phyloP scores from a whole-genome alignment of 1,140 invertebrate genomes.

The Eupeodes corollae region DNA sequence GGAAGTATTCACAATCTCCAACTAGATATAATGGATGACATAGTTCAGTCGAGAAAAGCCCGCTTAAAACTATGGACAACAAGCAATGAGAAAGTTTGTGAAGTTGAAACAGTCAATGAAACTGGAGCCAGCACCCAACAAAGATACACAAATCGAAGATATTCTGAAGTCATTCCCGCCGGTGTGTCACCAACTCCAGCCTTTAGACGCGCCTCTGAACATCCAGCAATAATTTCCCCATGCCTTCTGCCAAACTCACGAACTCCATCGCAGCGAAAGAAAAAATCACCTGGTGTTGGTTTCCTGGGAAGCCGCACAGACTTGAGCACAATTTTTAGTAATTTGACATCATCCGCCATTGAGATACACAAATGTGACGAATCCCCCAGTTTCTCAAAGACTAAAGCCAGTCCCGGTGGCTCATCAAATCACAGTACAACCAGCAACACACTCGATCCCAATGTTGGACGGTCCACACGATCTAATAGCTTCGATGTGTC shows the following conservation, averaged over 20 bases:
- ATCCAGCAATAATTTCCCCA: conserved; percentile 42
- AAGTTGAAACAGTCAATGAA: conserved; percentile 63
- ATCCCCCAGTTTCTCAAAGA: conserved; percentile 9
- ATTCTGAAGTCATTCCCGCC: conserved; percentile 55
- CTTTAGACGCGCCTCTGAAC: conserved; percentile 52
- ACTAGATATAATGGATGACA: conserved; percentile 77
- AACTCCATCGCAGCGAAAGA: conserved; percentile 32
- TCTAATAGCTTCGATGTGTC: conserved; percentile 75
- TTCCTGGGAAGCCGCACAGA: conserved; percentile 66
- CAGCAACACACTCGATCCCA: conserved; percentile 24
- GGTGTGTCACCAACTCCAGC: conserved; percentile 41
- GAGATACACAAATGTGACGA: conserved; percentile 57
- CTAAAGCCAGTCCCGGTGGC: conserved; percentile 7
- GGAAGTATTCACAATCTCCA: conserved; percentile 71
- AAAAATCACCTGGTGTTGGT: conserved; percentile 36
- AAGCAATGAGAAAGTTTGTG: conserved; percentile 64
- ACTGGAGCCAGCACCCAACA: conserved; percentile 43
- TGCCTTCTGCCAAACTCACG: conserved; percentile 23
- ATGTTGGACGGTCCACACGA: conserved; percentile 43
- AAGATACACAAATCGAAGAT: conserved; percentile 52
- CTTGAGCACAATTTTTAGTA: conserved; percentile 55
- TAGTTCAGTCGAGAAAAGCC: conserved; percentile 65
- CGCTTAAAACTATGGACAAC: conserved; percentile 70
- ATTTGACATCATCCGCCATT: conserved; percentile 64
- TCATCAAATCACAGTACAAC: conserved; percentile 8